Base-by-base conservation (phyloP, 2,888 invertebrate species). In the Galerucella nymphaeae region DNA sequence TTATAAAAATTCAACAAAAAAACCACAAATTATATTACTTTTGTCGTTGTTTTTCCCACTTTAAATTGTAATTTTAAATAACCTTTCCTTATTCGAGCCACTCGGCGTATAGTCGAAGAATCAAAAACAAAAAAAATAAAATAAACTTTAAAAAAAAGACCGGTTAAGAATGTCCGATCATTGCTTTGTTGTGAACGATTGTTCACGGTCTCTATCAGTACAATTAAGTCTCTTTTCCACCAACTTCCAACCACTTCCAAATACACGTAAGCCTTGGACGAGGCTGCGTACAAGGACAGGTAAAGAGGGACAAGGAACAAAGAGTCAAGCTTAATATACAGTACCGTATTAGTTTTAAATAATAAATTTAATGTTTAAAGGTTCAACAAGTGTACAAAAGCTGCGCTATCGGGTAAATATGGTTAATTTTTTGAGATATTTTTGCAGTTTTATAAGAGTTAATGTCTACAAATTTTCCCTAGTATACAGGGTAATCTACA, bases 211-310 rank as follows among this genome's bases (percentile, higher is more conserved):
- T 67, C 58, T 41, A 61, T 61, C 67, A 41, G 67, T 59, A 67
- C 67, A 67, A 67, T 67, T 67, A 65, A 65, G 41, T 53, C 50
- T 63, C n/a, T 64, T 67, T 30, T 62, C 57, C 63, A 72, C 67
- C 59, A 30, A 48, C 59, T 71, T 63, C 68, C 72, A 69, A 68
- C 65, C 68, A 68, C 68, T 65, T 72, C 68, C 68, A 68, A 64
- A 68, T 73, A 71, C 55, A 73, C 71, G 62, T 71, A 70, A 72
- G 72, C 61, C 70, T 41, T 61, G 67, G 73, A 70, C 75, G 75
- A 74, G 70, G 72, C 59, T 62, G 73, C 73, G 66, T 71, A 76
- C 73, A 73, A 75, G 73, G 73, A 73, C 74, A 74, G 73, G 73
- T 68, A 74, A 57, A 71, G 57, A 63, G 63, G 14, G 57, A 42